A percentile compares a stretch with the other conserved stretches of the same genome.
These are phyloP conservation scores for Tuta absoluta DNA, from an alignment of 2,888 invertebrate species.

Conservation along the genomic window DNA sequence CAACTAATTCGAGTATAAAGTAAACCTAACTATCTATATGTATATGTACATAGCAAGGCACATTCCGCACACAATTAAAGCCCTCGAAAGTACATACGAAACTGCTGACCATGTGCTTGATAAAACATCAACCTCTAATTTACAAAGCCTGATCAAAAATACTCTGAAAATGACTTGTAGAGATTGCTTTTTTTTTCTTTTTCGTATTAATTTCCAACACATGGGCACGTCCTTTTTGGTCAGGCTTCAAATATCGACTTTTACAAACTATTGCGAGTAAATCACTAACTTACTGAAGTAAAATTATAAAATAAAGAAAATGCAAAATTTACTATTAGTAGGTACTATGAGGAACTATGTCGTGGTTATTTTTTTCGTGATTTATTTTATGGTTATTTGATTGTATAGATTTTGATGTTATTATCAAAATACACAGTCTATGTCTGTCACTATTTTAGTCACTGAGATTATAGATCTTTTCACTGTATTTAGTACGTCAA, in stretches of 20 bases:
- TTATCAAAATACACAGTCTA: conserved; percentile 77
- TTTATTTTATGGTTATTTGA: conserved; percentile 56
- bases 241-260: conserved; percentile 45
- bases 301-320: conserved; percentile 74
- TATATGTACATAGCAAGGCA: conserved; percentile 80
- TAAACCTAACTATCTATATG: conserved; percentile 68
- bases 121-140: conserved; percentile 69
- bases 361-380: conserved; percentile 66
- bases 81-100: conserved; percentile 61
- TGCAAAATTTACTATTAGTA: conserved; percentile 80
- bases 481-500: conserved; percentile 43
- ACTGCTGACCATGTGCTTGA: conserved; percentile 73
- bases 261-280: conserved; percentile 59
- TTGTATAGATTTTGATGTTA: conserved; percentile 70
- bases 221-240: conserved; percentile 41
- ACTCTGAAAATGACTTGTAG: conserved; percentile 23
- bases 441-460: conserved; percentile 54
- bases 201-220: conserved; percentile 21
- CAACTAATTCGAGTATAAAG: conserved; percentile 79
- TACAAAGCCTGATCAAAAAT: conserved; percentile 53
- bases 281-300: conserved; percentile 75
- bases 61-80: conserved; percentile 81
- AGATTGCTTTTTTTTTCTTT: conserved; percentile 16
- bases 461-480: conserved; percentile 56
- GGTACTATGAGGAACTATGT: conserved; percentile 81